Conservation (phyloP, 2,888 invertebrate species). For the Ditula angustiorana region DNA sequence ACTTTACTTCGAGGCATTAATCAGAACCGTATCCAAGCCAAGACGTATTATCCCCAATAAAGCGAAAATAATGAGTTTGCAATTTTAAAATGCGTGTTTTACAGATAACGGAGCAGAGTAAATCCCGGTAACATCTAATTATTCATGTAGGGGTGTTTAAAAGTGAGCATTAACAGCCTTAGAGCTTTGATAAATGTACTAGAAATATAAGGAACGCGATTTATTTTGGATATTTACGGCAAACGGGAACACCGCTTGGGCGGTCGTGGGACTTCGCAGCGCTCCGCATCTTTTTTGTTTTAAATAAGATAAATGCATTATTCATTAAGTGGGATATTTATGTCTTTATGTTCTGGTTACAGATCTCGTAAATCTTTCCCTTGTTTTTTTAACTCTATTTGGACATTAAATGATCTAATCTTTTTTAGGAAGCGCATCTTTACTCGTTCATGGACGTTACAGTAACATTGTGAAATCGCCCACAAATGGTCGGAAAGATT, state of each 20-base stretch:
- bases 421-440: neutral
- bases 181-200: conserved; percentile 72
- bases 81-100: conserved; percentile 82
- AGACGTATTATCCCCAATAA: conserved; percentile 84
- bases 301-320: conserved; percentile 64
- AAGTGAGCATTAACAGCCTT: conserved; percentile 77
- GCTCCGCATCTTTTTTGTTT: conserved; percentile 65
- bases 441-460: conserved; percentile 3
- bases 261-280: conserved; percentile 60
- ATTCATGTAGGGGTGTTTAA: conserved; percentile 84
- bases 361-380: neutral
- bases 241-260: conserved; percentile 78
- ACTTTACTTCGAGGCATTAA: conserved; percentile 78
- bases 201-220: conserved; percentile 68
- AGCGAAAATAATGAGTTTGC: conserved; percentile 82
- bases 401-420: neutral
- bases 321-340: conserved; percentile 47
- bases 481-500: conserved; percentile 68
- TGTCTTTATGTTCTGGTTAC: neutral
- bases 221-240: conserved; percentile 70
- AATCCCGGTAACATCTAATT: conserved; percentile 82
- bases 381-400: neutral
- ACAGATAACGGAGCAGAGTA: conserved; percentile 75
- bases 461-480: conserved; percentile 62
- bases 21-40: conserved; percentile 78